A percentile compares a stretch with the other conserved stretches of the same genome.
These are phyloP conservation scores for Ursus arctos DNA, from an alignment of 2,113 vertebrate genomes.

Conservation along the genomic window DNA sequence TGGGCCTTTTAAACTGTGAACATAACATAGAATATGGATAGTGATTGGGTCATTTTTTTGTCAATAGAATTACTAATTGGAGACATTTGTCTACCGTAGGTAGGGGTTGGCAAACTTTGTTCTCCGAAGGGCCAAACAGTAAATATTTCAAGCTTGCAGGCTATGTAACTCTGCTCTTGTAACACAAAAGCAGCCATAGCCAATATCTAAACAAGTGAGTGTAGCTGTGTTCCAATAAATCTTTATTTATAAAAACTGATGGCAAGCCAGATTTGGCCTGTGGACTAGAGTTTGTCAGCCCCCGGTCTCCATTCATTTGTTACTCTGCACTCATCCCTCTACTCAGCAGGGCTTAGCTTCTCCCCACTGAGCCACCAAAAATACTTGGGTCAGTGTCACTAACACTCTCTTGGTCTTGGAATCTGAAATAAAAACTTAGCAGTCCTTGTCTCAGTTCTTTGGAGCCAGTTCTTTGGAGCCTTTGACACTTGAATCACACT, in stretches of 20 bases:
- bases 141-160: conserved; percentile 34
- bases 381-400: background rate
- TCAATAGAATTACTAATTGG: conserved; percentile 53
- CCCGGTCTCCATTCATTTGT: background rate
- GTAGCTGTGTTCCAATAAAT: background rate
- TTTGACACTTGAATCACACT: background rate
- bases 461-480: background rate
- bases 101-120: background rate
- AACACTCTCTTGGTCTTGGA: background rate
- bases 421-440: conserved; percentile 21
- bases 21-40: background rate
- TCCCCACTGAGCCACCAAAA: background rate
- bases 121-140: background rate
- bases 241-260: background rate
- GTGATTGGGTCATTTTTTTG: conserved; percentile 40
- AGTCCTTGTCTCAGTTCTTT: background rate
- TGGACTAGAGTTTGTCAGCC: background rate
- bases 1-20: conserved; percentile 15
- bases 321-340: background rate
- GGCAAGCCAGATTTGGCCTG: background rate
- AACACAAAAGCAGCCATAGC: background rate
- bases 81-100: background rate
- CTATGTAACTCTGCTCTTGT: background rate
- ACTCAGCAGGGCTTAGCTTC: background rate
- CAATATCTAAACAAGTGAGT: background rate